Conservation (phyloP, 2,888 invertebrate genomes). For the Lysandra coridon region DNA sequence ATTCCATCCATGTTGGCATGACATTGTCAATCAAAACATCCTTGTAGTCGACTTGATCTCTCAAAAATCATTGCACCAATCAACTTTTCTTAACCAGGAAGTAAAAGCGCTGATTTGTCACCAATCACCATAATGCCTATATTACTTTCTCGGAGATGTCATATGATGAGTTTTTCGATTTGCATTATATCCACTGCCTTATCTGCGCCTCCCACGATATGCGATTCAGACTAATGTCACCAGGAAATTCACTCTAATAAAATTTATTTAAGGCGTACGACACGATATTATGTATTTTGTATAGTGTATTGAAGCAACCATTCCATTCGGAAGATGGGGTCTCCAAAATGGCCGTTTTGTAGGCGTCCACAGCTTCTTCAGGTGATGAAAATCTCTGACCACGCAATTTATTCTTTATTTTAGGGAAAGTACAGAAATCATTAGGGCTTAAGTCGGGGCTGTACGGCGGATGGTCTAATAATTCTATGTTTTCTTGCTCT, state of each 20-base stretch:
- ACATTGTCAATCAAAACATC: no score
- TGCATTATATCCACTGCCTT: constrained; percentile 30
- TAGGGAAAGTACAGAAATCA: no score
- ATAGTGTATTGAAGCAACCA: no score
- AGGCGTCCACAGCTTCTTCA: no score
- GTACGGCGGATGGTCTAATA: no score
- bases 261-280: constrained; percentile 26
- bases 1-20: no score
- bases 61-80: background rate
- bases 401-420: no score
- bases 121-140: background rate
- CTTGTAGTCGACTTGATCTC: background rate
- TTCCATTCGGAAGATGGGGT: no score
- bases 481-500: no score
- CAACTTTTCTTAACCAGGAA: background rate
- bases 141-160: background rate
- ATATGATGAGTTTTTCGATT: constrained; percentile 3
- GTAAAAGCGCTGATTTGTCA: background rate
- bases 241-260: constrained; percentile 34
- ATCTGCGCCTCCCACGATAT: constrained; percentile 36
- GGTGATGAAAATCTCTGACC: no score
- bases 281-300: background rate
- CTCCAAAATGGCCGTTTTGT: no score
- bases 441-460: no score
- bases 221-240: constrained; percentile 38